Evolutionary conservation across 2,888 invertebrate species (phyloP), one percentile per base, ranked within the genome.

Genomic region (Agrochola lychnidis): DNA sequence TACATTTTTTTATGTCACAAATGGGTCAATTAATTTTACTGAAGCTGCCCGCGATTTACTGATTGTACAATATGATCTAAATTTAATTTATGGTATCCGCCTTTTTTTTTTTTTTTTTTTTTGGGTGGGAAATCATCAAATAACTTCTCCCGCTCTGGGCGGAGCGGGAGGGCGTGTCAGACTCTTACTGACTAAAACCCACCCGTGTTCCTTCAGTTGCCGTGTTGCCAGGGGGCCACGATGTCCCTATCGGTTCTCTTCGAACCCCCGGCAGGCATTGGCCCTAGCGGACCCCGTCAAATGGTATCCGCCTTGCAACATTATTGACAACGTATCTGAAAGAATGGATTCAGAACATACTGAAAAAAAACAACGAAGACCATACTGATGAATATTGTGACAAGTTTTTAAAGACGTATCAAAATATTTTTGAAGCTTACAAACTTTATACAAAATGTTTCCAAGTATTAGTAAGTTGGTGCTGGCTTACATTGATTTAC

Each of bases 401-500:
- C 0, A 67, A 45, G 10, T 4, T 61, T 6, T 25, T 67, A 7
- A 30, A 30, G 19, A n/a, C 51, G 6, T 76, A 76, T n/a, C 30
- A 4, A 4, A 36, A 3, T 36, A 36, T 36, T 36, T 62, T 75
- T 4, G 16, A 75, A 12, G 25, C 75, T 16, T 63, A 56, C 36
- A 53, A 45, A 45, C 16, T 74, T 6, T 56, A 25, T 45, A 4
- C 4, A 14, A 56, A n/a, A 19, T 62, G 62, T 75, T 75, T 56
- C 30, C 75, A 30, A 1, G n/a, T 25, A 25, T 45, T 74, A 30
- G 75, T 75, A 36, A 63, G 74, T 73, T 16, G 30, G 16, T 16
- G 30, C 16, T 57, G n/a, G n/a, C n/a, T n/a, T n/a, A n/a, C n/a
- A n/a, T n/a, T n/a, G n/a, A n/a, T n/a, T n/a, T n/a, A n/a, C n/a